Evolutionary conservation across 2,888 invertebrate genomes (phyloP), one percentile per base, ranked within the genome.

Genomic region (Aricia artaxerxes): DNA sequence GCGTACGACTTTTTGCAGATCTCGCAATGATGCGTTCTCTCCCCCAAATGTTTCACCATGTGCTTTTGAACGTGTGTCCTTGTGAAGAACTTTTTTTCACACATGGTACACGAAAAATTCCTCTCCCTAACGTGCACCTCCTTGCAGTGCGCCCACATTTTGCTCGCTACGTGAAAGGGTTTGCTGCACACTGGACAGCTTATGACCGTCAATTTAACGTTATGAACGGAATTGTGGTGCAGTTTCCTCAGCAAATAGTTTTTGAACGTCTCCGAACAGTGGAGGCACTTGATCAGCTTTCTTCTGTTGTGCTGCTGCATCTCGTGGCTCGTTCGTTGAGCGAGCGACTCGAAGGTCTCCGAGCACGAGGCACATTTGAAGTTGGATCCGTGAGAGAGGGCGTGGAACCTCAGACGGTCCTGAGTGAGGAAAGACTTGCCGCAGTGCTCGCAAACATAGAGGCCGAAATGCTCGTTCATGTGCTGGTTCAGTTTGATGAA

Each of bases 51-150:
- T 49, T 91, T 94, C 0, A 95, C 83, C 92, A 95, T 94, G 78
- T 95, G 95, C 40, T 94, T 93, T 53, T 93, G 92, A 0, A 95
- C 89, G 73, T 93, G 94, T 0, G 93, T 92, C 4, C 88, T 91
- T 0, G 95, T 94, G 78, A 95, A 95, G 82, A 95, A 95, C 79
- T 89, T 91, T 64, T 92, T 92, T 0, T 93, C 95, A 80, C 95
- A 95, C 81, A 95, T 86, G 0, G 90, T 83, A 77, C 95, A 95
- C 0, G 90, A 81, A 76, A 90, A 95, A 77, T 94, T 91, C 83
- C 90, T 93, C 84, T 94, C 94, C 2, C 88, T 87, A 0, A 93
- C 85, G 78, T 95, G 95, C 0, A 95, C 93, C 69, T 91, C 91
- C 78, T 91, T 91, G 1, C 91, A 78, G 82, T 94, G 94, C 0